Percentiles rank a stretch among this genome's conserved stretches.
phyloP scores from a whole-genome alignment of 2,113 vertebrate species.

The Capreolus pygargus region DNA sequence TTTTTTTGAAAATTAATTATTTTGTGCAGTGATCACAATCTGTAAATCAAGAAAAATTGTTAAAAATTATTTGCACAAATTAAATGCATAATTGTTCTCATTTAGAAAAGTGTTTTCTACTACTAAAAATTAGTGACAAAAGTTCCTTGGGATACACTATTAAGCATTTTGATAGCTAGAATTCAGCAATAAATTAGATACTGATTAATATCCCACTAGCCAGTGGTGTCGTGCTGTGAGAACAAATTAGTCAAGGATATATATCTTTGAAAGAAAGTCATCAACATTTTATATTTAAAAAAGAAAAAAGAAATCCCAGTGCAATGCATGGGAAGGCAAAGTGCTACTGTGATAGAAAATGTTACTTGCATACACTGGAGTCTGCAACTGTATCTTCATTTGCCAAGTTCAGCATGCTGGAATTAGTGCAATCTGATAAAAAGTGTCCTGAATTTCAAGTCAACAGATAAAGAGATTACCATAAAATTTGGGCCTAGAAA shows the following conservation, averaged over 20 bases:
- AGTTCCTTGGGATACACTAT: neutral
- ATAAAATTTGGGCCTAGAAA: neutral
- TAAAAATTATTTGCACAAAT: neutral
- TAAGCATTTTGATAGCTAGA: neutral
- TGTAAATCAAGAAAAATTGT: neutral
- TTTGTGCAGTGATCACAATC: neutral
- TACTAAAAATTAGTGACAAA: neutral
- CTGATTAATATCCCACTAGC: neutral
- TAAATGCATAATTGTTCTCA: neutral
- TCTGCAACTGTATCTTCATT: neutral
- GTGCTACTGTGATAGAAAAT: neutral
- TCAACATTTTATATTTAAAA: neutral
- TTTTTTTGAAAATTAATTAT: neutral
- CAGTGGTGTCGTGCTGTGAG: rapidly evolving
- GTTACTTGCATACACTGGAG: neutral
- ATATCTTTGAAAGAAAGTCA: neutral
- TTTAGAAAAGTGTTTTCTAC: neutral
- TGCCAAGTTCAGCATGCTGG: neutral
- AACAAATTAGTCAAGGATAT: neutral
- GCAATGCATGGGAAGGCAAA: neutral
- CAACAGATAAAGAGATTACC: neutral
- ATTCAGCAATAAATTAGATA: neutral
- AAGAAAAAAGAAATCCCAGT: neutral
- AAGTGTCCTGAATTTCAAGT: neutral
- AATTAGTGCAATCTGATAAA: neutral